Conservation (phyloP, 2,797 vertebrate species). For the Xenops minutus region DNA sequence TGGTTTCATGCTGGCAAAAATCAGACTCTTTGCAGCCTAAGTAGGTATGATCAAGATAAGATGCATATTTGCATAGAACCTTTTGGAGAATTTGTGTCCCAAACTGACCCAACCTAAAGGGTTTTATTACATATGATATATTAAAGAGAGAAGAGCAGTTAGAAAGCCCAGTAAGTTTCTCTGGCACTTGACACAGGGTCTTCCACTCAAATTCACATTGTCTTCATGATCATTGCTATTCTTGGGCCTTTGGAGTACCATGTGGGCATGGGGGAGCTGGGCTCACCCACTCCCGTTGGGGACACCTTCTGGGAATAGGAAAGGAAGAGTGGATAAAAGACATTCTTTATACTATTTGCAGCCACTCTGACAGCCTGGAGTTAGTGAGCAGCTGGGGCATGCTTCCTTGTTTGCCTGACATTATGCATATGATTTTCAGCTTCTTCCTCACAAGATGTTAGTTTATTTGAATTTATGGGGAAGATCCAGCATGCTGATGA, state of each 20-base stretch:
- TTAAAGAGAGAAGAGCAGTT: background rate
- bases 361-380: background rate
- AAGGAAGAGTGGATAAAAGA: background rate
- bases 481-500: background rate
- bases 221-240: background rate
- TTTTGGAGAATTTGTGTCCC: background rate
- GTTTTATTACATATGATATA: background rate
- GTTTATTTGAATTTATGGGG: background rate
- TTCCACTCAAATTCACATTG: fast-evolving
- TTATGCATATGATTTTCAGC: background rate
- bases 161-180: background rate
- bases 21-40: background rate
- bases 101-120: background rate
- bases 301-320: background rate
- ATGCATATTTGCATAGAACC: background rate
- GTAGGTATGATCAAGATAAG: background rate
- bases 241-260: fast-evolving
- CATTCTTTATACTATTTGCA: background rate
- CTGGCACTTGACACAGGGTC: background rate
- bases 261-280: fast-evolving
- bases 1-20: background rate
- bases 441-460: background rate
- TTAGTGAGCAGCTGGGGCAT: background rate
- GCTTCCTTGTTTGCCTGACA: background rate
- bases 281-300: fast-evolving